phyloP scores from a whole-genome alignment of 2,888 invertebrate species.

The Conchocele bisecta region DNA sequence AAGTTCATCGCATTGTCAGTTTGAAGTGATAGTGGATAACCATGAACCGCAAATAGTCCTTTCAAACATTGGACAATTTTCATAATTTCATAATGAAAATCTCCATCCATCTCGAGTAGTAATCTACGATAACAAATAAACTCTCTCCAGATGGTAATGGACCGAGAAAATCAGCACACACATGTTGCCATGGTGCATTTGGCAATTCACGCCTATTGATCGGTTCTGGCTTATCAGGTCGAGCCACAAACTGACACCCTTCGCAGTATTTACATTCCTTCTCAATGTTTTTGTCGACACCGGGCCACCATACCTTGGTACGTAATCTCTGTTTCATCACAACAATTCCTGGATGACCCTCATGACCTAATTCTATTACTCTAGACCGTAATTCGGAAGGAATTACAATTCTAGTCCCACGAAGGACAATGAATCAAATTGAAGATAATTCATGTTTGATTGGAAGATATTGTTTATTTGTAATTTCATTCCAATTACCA shows the following conservation, averaged over 20 bases:
- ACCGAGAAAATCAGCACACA: conserved; percentile 57
- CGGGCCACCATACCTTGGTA: conserved; percentile 24
- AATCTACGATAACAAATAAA: conserved; percentile 52
- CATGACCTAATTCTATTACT: conserved; percentile 27
- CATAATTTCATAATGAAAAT: conserved; percentile 43
- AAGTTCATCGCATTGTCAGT: conserved; percentile 59
- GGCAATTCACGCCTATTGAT: conserved; percentile 33
- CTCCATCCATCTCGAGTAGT: conserved; percentile 54
- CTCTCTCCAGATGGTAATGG: conserved; percentile 51
- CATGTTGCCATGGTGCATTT: conserved; percentile 52
- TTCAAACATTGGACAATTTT: conserved; percentile 34
- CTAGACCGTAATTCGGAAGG: background rate
- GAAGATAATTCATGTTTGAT: conserved; percentile 27
- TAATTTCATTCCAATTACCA: conserved; percentile 15
- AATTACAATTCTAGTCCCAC: conserved; percentile 42
- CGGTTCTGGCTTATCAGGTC: conserved; percentile 30
- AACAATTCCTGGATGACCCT: conserved; percentile 43
- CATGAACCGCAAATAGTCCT: conserved; percentile 48
- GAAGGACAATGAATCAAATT: conserved; percentile 40
- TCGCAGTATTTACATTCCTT: conserved; percentile 40
- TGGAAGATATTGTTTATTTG: conserved; percentile 14
- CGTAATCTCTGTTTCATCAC: conserved; percentile 10
- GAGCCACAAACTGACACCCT: conserved; percentile 46
- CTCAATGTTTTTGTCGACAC: conserved; percentile 27
- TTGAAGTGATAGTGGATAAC: conserved; percentile 40